phyloP scores from a whole-genome alignment of 2,888 invertebrate species.

The Muschampia plurimacula region DNA sequence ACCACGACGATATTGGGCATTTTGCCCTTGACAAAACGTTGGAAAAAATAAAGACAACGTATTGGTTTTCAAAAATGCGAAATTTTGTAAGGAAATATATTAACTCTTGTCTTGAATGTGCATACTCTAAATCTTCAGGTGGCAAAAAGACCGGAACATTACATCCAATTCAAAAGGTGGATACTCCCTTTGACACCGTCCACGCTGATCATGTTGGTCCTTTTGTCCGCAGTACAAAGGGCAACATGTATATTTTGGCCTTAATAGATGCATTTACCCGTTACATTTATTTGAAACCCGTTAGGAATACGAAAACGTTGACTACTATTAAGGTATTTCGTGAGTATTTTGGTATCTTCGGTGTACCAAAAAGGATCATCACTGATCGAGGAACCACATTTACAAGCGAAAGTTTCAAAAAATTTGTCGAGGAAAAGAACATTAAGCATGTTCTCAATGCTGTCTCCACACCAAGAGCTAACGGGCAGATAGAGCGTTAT shows the following conservation, averaged over 20 bases:
- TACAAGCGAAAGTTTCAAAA: neutral
- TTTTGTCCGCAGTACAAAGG: neutral
- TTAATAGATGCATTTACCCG: neutral
- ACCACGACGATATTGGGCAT: neutral
- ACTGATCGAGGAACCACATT: neutral
- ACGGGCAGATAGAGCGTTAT: neutral
- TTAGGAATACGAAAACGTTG: neutral
- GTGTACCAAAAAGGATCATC: neutral
- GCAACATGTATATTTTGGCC: neutral
- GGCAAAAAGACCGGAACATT: neutral
- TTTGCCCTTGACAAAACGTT: constrained; percentile 1
- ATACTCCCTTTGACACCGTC: neutral
- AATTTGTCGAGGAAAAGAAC: neutral
- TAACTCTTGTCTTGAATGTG: neutral
- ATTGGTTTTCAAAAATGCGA: neutral
- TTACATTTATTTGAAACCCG: neutral
- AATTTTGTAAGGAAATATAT: neutral
- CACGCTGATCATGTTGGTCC: neutral
- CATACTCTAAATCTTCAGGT: neutral
- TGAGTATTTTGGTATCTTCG: neutral
- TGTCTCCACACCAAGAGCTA: neutral
- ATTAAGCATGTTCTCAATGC: neutral
- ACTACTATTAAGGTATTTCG: neutral
- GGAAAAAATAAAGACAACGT: neutral
- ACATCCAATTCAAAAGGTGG: neutral